Conservation (phyloP, 2,113 vertebrate genomes). For the Cochlearius cochlearius region DNA sequence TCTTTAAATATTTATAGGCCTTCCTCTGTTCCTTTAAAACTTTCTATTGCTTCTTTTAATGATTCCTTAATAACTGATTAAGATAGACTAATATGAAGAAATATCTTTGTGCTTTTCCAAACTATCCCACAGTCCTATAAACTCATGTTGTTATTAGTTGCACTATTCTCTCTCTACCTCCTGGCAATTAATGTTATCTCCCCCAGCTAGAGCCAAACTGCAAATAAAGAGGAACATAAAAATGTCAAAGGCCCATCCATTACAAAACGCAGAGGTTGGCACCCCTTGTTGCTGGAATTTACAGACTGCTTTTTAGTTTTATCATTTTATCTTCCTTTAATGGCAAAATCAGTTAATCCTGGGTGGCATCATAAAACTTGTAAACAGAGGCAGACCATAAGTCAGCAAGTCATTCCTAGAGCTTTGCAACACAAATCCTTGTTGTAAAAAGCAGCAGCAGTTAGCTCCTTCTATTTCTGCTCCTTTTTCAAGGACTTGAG, state of each 20-base stretch:
- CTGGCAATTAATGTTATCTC: not conserved
- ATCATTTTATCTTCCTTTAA: conserved; percentile 6
- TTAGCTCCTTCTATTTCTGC: not conserved
- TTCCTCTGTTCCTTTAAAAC: not conserved
- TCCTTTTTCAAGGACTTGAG: not conserved
- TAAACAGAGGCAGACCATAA: not conserved
- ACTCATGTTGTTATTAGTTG: not conserved
- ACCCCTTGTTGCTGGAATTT: conserved; percentile 18
- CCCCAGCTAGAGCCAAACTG: not conserved
- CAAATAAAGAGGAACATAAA: conserved; percentile 17
- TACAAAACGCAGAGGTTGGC: not conserved
- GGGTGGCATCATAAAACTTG: not conserved
- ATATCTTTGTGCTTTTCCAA: not conserved
- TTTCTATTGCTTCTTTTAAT: not conserved
- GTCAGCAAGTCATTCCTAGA: not conserved
- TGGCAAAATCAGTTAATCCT: conserved; percentile 13
- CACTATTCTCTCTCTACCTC: not conserved
- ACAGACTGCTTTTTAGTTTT: conserved; percentile 1
- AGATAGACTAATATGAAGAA: not conserved
- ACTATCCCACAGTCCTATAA: not conserved
- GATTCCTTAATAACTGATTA: not conserved
- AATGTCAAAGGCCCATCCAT: not conserved
- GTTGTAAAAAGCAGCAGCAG: not conserved
- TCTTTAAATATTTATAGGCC: not conserved
- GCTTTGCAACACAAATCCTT: not conserved